These are phyloP conservation scores for Bombus haemorrhoidalis DNA, from an alignment of 1,140 invertebrate species.

Conservation along the genomic window DNA sequence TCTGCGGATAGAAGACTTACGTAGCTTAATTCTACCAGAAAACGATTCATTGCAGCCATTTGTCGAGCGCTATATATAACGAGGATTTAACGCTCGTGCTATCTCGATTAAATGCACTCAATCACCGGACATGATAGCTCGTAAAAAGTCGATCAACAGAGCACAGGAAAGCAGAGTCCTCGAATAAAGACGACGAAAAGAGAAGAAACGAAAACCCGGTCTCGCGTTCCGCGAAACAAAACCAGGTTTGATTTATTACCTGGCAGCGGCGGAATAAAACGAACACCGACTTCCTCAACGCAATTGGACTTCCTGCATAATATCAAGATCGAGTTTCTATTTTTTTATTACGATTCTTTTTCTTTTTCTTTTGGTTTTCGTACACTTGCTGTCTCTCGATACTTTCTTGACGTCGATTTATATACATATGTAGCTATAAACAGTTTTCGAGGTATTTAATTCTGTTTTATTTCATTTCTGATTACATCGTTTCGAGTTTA, in stretches of 20 bases:
- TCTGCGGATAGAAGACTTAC: neutral
- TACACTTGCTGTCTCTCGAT: conserved; percentile 66
- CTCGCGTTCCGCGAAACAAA: conserved; percentile 29
- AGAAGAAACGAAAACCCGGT: conserved; percentile 12
- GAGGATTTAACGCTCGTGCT: neutral
- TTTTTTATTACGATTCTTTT: conserved; percentile 7
- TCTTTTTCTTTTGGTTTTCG: conserved; percentile 34
- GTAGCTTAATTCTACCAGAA: neutral
- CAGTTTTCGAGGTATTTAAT: neutral
- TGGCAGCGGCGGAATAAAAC: conserved; percentile 17
- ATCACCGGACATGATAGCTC: neutral
- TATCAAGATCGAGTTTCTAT: conserved; percentile 72
- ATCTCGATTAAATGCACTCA: neutral
- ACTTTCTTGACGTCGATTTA: conserved; percentile 16
- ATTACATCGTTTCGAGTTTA: neutral
- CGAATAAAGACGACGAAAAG: neutral
- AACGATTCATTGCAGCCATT: neutral
- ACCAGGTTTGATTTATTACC: conserved; percentile 34
- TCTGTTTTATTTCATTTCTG: neutral
- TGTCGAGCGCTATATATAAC: neutral
- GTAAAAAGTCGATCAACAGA: neutral
- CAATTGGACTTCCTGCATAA: conserved; percentile 67
- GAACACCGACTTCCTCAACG: conserved; percentile 63
- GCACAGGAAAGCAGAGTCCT: neutral
- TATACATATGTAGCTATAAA: neutral